Conservation (phyloP, 2,113 vertebrate genomes). For the Charadrius vociferus region DNA sequence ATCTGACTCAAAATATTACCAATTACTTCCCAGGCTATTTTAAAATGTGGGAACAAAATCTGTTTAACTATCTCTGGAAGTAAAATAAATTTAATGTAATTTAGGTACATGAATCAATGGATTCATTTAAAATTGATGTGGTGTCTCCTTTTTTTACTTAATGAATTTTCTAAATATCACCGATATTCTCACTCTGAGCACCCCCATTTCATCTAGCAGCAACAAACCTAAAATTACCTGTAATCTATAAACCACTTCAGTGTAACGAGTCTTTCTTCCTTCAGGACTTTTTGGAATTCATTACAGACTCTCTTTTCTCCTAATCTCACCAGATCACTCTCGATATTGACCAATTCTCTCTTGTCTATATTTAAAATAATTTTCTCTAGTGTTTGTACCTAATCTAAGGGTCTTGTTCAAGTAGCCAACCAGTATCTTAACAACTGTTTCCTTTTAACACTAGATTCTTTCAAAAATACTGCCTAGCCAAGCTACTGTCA, state of each 20-base stretch:
- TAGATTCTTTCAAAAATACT: not conserved
- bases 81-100: constrained; percentile 4
- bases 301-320: not conserved
- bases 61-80: not conserved
- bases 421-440: not conserved
- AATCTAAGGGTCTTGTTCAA: not conserved
- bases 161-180: not conserved
- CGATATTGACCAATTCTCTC: not conserved
- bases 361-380: not conserved
- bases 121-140: constrained; percentile 18
- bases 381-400: not conserved
- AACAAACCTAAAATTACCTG: not conserved
- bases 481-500: not conserved
- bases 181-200: not conserved
- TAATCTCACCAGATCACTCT: not conserved
- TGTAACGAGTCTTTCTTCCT: not conserved
- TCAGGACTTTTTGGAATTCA: constrained; percentile 17
- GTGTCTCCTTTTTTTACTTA: not conserved
- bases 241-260: constrained; percentile 1
- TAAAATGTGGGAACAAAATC: constrained; percentile 22
- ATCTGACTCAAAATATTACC: constrained; percentile 7
- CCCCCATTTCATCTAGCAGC: not conserved
- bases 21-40: constrained; percentile 3
- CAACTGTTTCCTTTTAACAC: not conserved
- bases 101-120: not conserved